phyloP scores from a whole-genome alignment of 2,888 invertebrate genomes.

The Saturnia pavonia region DNA sequence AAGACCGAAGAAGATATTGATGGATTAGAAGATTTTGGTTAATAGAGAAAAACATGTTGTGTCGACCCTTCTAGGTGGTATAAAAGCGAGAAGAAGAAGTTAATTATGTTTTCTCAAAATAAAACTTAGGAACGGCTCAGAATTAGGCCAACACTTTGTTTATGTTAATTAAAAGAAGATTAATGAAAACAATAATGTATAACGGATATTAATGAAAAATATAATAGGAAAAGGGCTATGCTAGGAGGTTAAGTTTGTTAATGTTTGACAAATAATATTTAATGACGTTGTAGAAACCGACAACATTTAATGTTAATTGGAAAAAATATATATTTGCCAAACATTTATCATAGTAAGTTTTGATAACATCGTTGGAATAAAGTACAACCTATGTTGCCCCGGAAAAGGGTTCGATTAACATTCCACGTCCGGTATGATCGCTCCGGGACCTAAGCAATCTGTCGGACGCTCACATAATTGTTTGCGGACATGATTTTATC shows the following conservation, averaged over 20 bases:
- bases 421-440: conserved; percentile 65
- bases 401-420: conserved; percentile 65
- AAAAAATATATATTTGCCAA: conserved; percentile 14
- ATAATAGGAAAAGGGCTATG: background rate
- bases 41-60: too few species aligned
- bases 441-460: conserved; percentile 63
- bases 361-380: conserved; percentile 6
- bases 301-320: background rate
- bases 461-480: conserved; percentile 64
- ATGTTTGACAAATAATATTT: background rate
- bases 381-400: conserved; percentile 45
- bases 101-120: too few species aligned
- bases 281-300: background rate
- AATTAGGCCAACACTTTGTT: too few species aligned
- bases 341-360: conserved; percentile 11
- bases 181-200: too few species aligned
- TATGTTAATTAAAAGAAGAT: too few species aligned
- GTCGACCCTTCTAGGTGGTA: too few species aligned
- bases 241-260: background rate
- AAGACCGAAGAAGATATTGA: too few species aligned
- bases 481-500: conserved; percentile 73
- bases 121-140: too few species aligned
- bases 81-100: too few species aligned
- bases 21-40: too few species aligned
- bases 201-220: background rate